Evolutionary conservation across 2,888 invertebrate genomes (phyloP).

Genomic region (Diaprepes abbreviatus): DNA sequence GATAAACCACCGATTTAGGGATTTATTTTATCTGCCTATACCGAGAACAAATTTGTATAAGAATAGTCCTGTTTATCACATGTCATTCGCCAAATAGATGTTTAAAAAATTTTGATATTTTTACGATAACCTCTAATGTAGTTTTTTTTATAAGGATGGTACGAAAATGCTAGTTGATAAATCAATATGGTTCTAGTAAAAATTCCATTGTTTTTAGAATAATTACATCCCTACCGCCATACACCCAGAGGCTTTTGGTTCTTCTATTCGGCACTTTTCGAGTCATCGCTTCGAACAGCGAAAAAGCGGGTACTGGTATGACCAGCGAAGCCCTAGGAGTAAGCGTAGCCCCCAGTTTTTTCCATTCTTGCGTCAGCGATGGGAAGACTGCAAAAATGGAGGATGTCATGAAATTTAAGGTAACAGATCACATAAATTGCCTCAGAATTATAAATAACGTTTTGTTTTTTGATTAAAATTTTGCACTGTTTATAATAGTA

Average conservation of each 20-base stretch:
- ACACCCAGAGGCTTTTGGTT: slow-evolving; percentile 93
- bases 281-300: slow-evolving; percentile 93
- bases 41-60: too few species aligned
- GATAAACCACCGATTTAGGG: too few species aligned
- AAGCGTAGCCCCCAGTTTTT: slow-evolving; percentile 95
- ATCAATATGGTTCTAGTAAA: too few species aligned
- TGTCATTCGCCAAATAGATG: too few species aligned
- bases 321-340: slow-evolving; percentile 95
- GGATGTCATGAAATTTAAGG: slow-evolving; percentile 95
- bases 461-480: not conserved
- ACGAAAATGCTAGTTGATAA: too few species aligned
- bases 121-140: too few species aligned
- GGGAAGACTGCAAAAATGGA: slow-evolving; percentile 96
- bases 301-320: slow-evolving; percentile 92
- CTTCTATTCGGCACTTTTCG: slow-evolving; percentile 97
- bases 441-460: too few species aligned
- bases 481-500: slow-evolving; percentile 16
- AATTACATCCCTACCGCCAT: slow-evolving; percentile 87
- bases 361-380: slow-evolving; percentile 95
- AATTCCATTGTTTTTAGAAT: too few species aligned
- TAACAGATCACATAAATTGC: slow-evolving; percentile 61
- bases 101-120: too few species aligned
- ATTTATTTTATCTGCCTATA: too few species aligned
- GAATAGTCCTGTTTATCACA: too few species aligned
- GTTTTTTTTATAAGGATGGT: too few species aligned